Base-by-base conservation (phyloP, 2,888 invertebrate genomes). In the Corythucha ciliata region DNA sequence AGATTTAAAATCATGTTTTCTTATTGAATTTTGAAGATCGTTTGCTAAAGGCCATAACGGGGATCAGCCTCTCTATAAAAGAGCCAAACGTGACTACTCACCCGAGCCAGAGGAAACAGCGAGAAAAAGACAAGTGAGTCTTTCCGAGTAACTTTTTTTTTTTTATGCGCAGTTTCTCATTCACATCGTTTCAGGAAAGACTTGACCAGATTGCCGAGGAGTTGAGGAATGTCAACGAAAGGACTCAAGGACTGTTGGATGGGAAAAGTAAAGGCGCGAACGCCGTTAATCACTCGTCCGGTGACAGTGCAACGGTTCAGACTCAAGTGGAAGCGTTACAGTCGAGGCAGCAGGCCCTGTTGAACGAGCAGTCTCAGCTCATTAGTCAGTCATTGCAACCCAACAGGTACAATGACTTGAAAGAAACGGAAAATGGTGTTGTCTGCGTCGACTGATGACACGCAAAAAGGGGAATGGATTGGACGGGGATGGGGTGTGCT, bases 201-300 rank as follows among this genome's bases (percentile, higher is more conserved):
- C 63, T 73, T 56, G 66, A 69, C 48, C 66, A 66, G 50, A 68
- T 73, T 46, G 67, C 66, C 18, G 68, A 70, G 37, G 72, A 73
- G 58, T 57, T 73, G 53, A 65, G 68, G 20, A 58, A 63, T 18
- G 63, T 71, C 42, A 65, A 63, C 24, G 64, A 67, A 40, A 63
- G 67, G 49, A 68, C 69, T 42, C 71, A 72, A 46, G 68, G 70
- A 47, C 59, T 72, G 44, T 64, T 68, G 52, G n/a, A n/a, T n/a
- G 60, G 62, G 2, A n/a, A 41, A n/a, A 66, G 67, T 50, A 61
- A 70, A 26, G 64, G 66, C 34, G 63, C 65, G 51, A 67, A 67
- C 37, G 57, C 62, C 18, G 64, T 66, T 37, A 67, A 70, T 44
- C n/a, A n/a, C n/a, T n/a, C n/a, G n/a, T n/a, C n/a, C n/a, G n/a